These are phyloP conservation scores for Lycocerus yunnanus DNA, from an alignment of 2,888 invertebrate genomes.

Conservation along the genomic window DNA sequence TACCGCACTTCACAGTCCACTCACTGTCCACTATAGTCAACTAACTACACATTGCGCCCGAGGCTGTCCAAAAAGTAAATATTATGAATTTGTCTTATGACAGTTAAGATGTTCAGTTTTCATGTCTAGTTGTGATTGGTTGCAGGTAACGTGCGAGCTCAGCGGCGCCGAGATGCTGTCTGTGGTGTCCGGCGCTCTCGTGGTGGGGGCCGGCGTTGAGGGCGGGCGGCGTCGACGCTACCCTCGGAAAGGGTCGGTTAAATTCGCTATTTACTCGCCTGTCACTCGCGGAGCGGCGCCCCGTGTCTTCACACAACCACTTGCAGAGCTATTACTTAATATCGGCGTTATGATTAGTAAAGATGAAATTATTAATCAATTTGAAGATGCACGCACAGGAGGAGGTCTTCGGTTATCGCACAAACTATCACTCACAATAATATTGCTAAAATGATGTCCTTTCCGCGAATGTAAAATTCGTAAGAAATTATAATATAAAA, in stretches of 20 bases:
- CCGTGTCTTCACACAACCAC: conserved; percentile 32
- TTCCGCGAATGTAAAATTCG: not conserved
- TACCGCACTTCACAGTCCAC: conserved; percentile 45
- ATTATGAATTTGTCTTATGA: conserved; percentile 34
- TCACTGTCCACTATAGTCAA: conserved; percentile 40
- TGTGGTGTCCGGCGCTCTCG: conserved; percentile 50
- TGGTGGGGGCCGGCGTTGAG: conserved; percentile 49
- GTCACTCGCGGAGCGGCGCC: conserved; percentile 39
- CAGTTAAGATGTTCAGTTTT: conserved; percentile 38
- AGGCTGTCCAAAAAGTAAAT: conserved; percentile 26
- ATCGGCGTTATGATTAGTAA: conserved; percentile 31
- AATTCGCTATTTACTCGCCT: conserved; percentile 41
- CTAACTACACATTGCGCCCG: conserved; percentile 35
- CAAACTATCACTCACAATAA: not conserved
- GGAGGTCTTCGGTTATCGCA: not conserved
- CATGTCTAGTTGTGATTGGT: conserved; percentile 46
- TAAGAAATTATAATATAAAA: not conserved
- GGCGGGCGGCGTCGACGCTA: conserved; percentile 53
- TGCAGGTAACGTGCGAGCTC: conserved; percentile 52
- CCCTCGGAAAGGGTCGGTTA: conserved; percentile 53
- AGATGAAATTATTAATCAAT: not conserved
- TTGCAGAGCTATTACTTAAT: conserved; percentile 30
- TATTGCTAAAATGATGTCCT: not conserved
- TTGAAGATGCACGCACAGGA: not conserved
- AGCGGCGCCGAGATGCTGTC: conserved; percentile 56